These are phyloP conservation scores for Tyria jacobaeae DNA, from an alignment of 2,888 invertebrate species.

Conservation along the genomic window DNA sequence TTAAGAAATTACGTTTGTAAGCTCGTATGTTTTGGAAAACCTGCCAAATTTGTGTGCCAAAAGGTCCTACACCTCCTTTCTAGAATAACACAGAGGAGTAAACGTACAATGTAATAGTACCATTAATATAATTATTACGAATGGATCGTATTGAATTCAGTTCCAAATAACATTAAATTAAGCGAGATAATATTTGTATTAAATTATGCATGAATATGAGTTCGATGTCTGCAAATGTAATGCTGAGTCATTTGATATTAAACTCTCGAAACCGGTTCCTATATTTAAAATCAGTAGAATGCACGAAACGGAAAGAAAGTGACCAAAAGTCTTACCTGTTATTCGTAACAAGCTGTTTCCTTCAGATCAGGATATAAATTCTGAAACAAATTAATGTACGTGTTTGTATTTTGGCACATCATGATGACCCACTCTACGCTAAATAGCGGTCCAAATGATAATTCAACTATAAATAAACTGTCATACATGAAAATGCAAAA, in stretches of 20 bases:
- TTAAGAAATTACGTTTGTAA: not conserved
- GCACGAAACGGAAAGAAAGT: not conserved
- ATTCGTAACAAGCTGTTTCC: slow-evolving; percentile 35
- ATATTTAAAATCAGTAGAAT: not conserved
- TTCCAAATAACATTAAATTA: not conserved
- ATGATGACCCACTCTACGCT: slow-evolving; percentile 24
- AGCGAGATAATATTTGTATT: not conserved
- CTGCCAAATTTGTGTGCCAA: not conserved
- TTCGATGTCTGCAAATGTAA: not conserved
- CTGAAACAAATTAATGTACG: slow-evolving; percentile 58
- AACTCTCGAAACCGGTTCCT: not conserved
- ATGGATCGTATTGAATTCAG: not conserved
- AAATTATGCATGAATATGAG: not conserved
- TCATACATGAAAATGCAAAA: slow-evolving; percentile 34
- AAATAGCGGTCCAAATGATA: slow-evolving; percentile 11
- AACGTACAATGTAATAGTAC: too few relatives aligned
- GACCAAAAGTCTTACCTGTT: slow-evolving; percentile 49
- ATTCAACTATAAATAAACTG: slow-evolving; percentile 33
- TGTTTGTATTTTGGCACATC: slow-evolving; percentile 30
- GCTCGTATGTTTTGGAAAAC: not conserved
- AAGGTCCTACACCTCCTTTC: not conserved
- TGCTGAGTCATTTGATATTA: not conserved
- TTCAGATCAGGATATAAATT: slow-evolving; percentile 53
- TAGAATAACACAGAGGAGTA: not conserved
- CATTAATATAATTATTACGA: not conserved